Percentiles rank a stretch among this genome's conserved stretches.
Evolutionary conservation across 2,113 vertebrate species (phyloP).

Genomic region (Vireo altiloquus): DNA sequence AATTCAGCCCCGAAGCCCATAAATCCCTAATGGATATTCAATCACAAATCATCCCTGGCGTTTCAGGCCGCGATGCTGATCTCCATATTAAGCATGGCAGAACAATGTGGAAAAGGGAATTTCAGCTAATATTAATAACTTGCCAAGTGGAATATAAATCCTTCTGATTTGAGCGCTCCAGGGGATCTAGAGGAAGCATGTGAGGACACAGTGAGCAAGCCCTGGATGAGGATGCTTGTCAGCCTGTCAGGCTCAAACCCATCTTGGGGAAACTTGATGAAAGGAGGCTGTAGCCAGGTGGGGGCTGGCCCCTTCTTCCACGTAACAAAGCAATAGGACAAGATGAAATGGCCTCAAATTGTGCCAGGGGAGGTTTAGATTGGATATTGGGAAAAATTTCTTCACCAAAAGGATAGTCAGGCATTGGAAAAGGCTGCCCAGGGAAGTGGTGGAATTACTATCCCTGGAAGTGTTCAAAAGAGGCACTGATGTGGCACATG

Average conservation of each 20-base stretch:
- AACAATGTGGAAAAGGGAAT: constrained; percentile 2
- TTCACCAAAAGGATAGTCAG: not conserved
- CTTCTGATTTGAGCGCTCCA: not conserved
- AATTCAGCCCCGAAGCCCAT: not conserved
- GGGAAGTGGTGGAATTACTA: not conserved
- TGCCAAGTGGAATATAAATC: constrained; percentile 10
- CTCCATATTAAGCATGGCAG: constrained; percentile 21
- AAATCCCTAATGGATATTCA: constrained; percentile 54
- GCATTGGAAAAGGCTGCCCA: not conserved
- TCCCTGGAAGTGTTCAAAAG: not conserved
- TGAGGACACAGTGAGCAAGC: not conserved
- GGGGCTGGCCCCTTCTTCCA: not conserved
- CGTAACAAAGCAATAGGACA: rapidly evolving
- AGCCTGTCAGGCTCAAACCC: not conserved
- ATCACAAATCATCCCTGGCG: not conserved
- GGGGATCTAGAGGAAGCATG: not conserved
- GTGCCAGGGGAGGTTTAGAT: not conserved
- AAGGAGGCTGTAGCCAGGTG: not conserved
- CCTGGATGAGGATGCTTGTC: not conserved
- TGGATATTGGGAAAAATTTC: not conserved
- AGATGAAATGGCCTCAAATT: not conserved
- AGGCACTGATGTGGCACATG: not conserved
- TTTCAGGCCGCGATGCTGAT: not conserved
- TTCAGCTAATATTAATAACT: constrained; percentile 6
- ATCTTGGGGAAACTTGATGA: rapidly evolving